Evolutionary conservation across 2,888 invertebrate species (phyloP).

Genomic region (Nebria salina): DNA sequence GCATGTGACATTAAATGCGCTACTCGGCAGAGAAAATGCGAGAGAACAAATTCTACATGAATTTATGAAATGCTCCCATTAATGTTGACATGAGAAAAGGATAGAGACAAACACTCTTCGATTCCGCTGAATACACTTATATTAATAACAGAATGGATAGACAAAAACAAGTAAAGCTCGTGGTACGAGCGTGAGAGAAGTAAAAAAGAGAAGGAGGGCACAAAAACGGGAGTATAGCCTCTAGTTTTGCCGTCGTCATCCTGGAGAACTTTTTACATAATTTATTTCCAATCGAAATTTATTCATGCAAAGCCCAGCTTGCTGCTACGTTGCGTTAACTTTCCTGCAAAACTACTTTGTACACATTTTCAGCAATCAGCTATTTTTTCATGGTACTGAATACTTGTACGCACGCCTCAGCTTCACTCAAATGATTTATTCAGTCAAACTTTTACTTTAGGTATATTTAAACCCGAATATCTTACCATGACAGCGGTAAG

Average conservation of each 20-base stretch:
- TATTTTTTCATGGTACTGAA: slow-evolving; percentile 32
- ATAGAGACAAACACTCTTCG: slow-evolving; percentile 1
- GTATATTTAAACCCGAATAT: not conserved
- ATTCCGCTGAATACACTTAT: slow-evolving; percentile 15
- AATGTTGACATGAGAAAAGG: slow-evolving; percentile 11
- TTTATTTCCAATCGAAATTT: slow-evolving; percentile 50
- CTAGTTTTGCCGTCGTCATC: slow-evolving; percentile 15
- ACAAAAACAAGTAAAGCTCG: slow-evolving; percentile 17
- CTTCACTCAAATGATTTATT: slow-evolving; percentile 38
- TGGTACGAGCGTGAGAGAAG: not conserved
- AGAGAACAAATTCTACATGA: slow-evolving; percentile 4
- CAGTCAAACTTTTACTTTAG: slow-evolving; percentile 20
- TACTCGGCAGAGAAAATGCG: too few relatives aligned
- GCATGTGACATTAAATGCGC: too few relatives aligned
- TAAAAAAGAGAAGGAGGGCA: not conserved
- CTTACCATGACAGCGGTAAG: too few relatives aligned
- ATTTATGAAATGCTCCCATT: slow-evolving; percentile 2
- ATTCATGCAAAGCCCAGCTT: slow-evolving; percentile 48
- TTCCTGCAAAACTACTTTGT: slow-evolving; percentile 42
- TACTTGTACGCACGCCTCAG: too few relatives aligned
- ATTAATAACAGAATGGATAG: not conserved
- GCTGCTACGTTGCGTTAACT: slow-evolving; percentile 25
- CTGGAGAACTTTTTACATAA: slow-evolving; percentile 49
- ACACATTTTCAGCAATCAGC: slow-evolving; percentile 45
- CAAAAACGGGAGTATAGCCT: not conserved